phyloP scores from a whole-genome alignment of 2,113 vertebrate species.

The Falcunculus frontatus region DNA sequence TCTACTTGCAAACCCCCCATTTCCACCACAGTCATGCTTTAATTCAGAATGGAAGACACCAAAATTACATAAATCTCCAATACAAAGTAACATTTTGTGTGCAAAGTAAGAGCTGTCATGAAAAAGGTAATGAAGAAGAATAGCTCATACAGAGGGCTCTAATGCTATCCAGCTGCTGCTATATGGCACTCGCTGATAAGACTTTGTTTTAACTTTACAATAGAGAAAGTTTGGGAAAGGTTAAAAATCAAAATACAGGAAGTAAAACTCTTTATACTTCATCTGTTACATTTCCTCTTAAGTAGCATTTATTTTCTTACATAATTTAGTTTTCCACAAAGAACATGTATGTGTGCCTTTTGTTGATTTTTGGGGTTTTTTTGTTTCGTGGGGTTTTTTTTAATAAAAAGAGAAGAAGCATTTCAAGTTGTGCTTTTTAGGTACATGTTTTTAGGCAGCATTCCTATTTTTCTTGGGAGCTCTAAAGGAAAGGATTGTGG shows the following conservation, averaged over 20 bases:
- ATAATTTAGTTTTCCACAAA: conserved; percentile 57
- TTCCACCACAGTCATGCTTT: conserved; percentile 46
- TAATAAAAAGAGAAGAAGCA: conserved; percentile 5
- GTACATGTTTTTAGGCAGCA: background rate
- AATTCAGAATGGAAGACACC: conserved; percentile 80
- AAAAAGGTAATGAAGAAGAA: conserved; percentile 90
- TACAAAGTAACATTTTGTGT: conserved; percentile 86
- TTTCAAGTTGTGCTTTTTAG: conserved; percentile 14
- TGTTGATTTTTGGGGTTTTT: background rate
- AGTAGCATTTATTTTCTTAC: conserved; percentile 65
- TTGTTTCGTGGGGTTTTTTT: background rate
- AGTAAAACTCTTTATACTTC: conserved; percentile 72
- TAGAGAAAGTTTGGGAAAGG: conserved; percentile 75
- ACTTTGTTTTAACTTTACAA: conserved; percentile 76
- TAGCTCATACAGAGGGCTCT: conserved; percentile 83
- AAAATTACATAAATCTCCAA: conserved; percentile 89
- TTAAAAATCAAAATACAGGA: conserved; percentile 75
- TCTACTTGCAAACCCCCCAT: conserved; percentile 15
- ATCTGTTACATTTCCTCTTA: conserved; percentile 71
- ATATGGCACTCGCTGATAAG: conserved; percentile 76
- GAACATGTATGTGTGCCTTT: background rate
- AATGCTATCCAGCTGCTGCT: conserved; percentile 94
- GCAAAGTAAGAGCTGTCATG: conserved; percentile 85
- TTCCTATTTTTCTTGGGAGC: background rate
- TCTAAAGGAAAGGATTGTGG: background rate